These are phyloP conservation scores for Aphyosemion australe DNA, from an alignment of 2,113 vertebrate genomes.

Conservation along the genomic window DNA sequence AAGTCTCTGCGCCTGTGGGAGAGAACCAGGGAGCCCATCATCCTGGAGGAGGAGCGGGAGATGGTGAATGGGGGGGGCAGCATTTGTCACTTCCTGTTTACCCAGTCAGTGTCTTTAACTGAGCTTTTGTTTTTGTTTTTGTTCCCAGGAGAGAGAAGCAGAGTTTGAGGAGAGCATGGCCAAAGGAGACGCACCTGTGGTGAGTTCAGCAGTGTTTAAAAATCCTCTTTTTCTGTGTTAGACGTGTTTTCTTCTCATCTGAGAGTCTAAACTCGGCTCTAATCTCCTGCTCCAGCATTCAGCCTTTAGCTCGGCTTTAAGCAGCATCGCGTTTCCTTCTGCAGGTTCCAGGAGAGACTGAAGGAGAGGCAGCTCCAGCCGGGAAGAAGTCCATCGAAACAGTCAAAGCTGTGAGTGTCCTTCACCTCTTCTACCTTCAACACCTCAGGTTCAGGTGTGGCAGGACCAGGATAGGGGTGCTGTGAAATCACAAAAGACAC, in stretches of 20 bases:
- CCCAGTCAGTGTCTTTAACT: background rate
- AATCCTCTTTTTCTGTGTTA: background rate
- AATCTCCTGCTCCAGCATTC: background rate
- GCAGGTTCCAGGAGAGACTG: conserved; percentile 91
- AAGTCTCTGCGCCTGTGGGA: conserved; percentile 97
- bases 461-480: too few relatives aligned
- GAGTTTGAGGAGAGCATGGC: conserved; percentile 93
- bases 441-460: too few relatives aligned
- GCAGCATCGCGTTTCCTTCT: background rate
- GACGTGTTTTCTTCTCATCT: background rate
- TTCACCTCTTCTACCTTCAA: background rate
- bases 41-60: conserved; percentile 94
- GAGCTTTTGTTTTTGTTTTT: background rate
- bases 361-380: conserved; percentile 87
- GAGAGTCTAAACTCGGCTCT: too few relatives aligned
- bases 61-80: conserved; percentile 80
- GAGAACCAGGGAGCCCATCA: conserved; percentile 90
- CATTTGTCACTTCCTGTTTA: fast-evolving
- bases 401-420: conserved; percentile 90
- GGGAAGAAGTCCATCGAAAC: conserved; percentile 94
- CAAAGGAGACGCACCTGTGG: conserved; percentile 89
- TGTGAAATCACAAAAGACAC: too few relatives aligned
- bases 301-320: too few relatives aligned
- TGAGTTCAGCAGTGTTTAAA: conserved; percentile 66
- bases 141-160: conserved; percentile 86